phyloP scores from a whole-genome alignment of 2,888 invertebrate species.

The Ophraella communa region DNA sequence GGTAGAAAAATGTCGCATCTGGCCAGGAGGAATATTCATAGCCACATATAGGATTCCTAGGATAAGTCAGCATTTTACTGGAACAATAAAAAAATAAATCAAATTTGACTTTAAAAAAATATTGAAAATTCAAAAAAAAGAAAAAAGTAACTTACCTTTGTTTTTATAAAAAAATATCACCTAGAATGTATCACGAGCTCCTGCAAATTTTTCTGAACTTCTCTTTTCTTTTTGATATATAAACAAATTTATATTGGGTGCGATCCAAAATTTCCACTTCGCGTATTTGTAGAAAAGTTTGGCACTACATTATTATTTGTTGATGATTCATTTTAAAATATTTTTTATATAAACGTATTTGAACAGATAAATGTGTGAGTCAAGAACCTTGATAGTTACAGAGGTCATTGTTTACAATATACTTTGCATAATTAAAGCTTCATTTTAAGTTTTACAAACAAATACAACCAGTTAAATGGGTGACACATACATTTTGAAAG shows the following conservation, averaged over 20 bases:
- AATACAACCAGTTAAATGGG: too few species aligned
- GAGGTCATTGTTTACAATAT: too few species aligned
- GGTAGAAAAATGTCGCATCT: slow-evolving; percentile 47
- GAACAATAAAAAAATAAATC: too few species aligned
- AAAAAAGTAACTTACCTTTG: slow-evolving; percentile 9
- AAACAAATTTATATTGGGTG: slow-evolving; percentile 11
- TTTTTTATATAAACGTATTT: too few species aligned
- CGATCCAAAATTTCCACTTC: slow-evolving; percentile 10
- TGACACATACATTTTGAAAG: too few species aligned
- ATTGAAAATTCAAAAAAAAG: not conserved
- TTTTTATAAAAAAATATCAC: slow-evolving; percentile 12
- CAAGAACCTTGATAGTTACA: too few species aligned
- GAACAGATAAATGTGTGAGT: too few species aligned
- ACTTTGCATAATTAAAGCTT: too few species aligned
- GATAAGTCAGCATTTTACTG: slow-evolving; percentile 45
- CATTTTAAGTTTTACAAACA: too few species aligned
- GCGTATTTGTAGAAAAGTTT: slow-evolving; percentile 4
- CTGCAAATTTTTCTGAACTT: slow-evolving; percentile 14
- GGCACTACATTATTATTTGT: too few species aligned
- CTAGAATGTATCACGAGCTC: not conserved
- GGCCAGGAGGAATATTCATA: slow-evolving; percentile 48
- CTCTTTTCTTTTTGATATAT: slow-evolving; percentile 5
- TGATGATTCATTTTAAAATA: too few species aligned
- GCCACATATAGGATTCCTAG: slow-evolving; percentile 45
- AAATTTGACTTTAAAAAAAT: not conserved